Percentiles rank a stretch among this genome's conserved stretches.
phyloP scores from a whole-genome alignment of 1,140 invertebrate genomes.

The Pinna nobilis region DNA sequence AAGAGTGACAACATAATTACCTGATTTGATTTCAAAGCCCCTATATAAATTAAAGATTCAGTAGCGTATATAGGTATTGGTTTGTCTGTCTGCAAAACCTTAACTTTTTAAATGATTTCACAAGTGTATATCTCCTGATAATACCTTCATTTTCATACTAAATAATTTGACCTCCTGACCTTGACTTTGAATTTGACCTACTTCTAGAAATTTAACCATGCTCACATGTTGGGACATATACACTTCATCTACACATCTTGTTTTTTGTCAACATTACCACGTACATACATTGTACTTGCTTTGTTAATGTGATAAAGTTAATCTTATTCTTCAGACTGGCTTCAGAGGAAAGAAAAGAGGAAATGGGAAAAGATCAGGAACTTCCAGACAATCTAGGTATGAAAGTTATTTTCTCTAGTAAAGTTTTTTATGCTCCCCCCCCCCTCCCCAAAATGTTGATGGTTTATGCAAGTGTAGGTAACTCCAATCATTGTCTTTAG shows the following conservation, averaged over 20 bases:
- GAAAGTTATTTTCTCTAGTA: no score
- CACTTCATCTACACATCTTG: neutral
- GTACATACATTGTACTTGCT: neutral
- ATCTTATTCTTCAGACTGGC: constrained; percentile 17
- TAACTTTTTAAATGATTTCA: neutral
- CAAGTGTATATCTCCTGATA: neutral
- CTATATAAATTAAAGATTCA: neutral
- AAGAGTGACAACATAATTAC: neutral
- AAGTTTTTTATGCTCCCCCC: no score
- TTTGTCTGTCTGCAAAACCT: neutral
- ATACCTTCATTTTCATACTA: neutral
- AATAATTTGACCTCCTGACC: neutral
- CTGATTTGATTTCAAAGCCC: neutral
- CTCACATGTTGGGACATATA: neutral
- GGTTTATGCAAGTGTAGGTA: neutral
- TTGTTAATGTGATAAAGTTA: no score
- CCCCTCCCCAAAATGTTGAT: no score
- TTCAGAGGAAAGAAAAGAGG: constrained; percentile 29
- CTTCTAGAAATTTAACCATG: neutral
- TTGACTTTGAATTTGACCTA: neutral
- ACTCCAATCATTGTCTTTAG: neutral
- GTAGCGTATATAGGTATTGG: neutral
- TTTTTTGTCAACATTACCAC: neutral
- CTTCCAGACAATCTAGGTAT: constrained; percentile 10
- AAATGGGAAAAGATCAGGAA: neutral